Conservation (phyloP, 2,888 invertebrate species). For the Lydus trimaculatus region DNA sequence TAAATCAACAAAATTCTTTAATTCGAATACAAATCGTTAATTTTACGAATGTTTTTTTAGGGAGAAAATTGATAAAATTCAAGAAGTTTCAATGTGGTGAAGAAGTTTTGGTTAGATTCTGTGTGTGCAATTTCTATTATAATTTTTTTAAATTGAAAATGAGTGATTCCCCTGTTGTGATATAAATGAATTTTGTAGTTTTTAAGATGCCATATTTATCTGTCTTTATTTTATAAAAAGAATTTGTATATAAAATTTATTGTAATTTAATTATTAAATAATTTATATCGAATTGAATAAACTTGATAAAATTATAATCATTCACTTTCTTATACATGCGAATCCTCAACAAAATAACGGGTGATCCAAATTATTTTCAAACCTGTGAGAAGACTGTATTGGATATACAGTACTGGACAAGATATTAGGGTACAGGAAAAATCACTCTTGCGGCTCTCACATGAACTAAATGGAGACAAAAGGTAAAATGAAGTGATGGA, state of each 20-base stretch:
- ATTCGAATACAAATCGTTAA: background rate
- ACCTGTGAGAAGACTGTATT: no score
- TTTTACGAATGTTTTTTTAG: slow-evolving; percentile 57
- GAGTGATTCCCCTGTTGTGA: slow-evolving; percentile 56
- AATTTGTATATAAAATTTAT: background rate
- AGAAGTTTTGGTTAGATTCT: slow-evolving; percentile 17
- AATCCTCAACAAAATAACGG: no score
- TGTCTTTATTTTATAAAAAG: background rate
- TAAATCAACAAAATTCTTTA: slow-evolving; percentile 20
- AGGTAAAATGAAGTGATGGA: no score
- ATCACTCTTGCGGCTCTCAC: no score
- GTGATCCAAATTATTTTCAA: no score
- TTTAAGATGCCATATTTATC: slow-evolving; percentile 15
- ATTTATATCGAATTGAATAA: background rate
- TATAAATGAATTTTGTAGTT: slow-evolving; percentile 40
- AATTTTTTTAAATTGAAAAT: slow-evolving; percentile 16
- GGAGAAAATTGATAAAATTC: slow-evolving; percentile 64
- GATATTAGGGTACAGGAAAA: no score
- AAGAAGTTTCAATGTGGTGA: slow-evolving; percentile 66
- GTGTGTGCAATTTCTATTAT: slow-evolving; percentile 48
- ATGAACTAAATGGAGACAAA: no score
- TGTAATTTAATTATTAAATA: slow-evolving; percentile 9
- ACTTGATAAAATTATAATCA: background rate
- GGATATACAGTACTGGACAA: no score
- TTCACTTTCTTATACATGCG: no score